Evolutionary conservation across 2,113 vertebrate species (phyloP), one percentile per base, ranked within the genome.

Genomic region (human (Homo sapiens)): DNA sequence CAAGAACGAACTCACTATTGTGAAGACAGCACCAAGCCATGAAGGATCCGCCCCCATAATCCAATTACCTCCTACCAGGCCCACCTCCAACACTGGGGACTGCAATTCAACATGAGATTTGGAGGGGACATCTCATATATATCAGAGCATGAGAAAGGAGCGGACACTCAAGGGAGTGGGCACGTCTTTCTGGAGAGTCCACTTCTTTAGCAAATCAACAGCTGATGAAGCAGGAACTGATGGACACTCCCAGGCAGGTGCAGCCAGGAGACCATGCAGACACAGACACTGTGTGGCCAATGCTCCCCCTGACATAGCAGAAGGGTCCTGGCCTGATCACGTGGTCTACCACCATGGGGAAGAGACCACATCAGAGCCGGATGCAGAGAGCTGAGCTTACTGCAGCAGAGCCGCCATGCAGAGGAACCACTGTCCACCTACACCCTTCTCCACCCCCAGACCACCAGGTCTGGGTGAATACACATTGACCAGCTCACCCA

Each of bases 361-460:
- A 35, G 59, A 80, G 8, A 27, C 3, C 1, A 1, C 23, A 55
- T 10, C 35, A 6, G 27, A 52, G 4, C 23, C 7, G 9, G 9
- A 16, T 18, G 55, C 10, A 25, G 81, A 92, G 12, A 25, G 8
- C 79, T 35, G 2, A 68, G 32, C 57, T 43, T 10, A 2, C 32
- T 1, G 7, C 17, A 48, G 18, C 12, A 12, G 17, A 32, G 7
- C 35, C 2, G 17, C 8, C 3, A n/a, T 6, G 64, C 0, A 5
- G 3, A 52, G 20, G 52, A 43, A 4, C 16, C 16, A 57, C 45
- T 11, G 55, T 35, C 50, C 40, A 25, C 5, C 50, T 4, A 8
- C 1, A 25, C 22, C 61, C 18, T 45, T 48, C 76, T 55, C 23
- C 38, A 10, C 6, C 8, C 70, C 6, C 13, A 61, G 5, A 2